A percentile compares a stretch with the other conserved stretches of the same genome.
These are phyloP conservation scores for Siniperca undulata DNA, from an alignment of 2,797 vertebrate genomes.

Conservation along the genomic window DNA sequence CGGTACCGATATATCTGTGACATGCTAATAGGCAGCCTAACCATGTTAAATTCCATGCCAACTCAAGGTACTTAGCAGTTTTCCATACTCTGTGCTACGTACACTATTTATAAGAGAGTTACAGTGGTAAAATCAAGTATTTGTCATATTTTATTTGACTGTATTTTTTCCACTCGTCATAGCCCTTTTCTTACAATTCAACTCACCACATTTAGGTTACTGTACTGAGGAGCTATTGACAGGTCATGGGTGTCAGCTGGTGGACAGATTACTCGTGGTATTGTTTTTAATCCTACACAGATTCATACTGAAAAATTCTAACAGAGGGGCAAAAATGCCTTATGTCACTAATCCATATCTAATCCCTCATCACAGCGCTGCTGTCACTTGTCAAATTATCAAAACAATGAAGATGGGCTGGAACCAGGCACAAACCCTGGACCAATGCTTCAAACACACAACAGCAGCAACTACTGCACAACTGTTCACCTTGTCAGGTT, in stretches of 20 bases:
- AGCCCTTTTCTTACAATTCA: not conserved
- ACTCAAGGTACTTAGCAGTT: too few relatives aligned
- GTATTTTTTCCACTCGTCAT: not conserved
- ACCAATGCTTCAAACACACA: not conserved
- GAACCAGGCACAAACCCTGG: not conserved
- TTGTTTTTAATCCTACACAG: constrained; percentile 75
- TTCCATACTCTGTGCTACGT: not conserved
- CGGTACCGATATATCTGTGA: too few relatives aligned
- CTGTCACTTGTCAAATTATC: constrained; percentile 66
- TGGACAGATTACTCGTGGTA: constrained; percentile 73
- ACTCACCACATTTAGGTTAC: constrained; percentile 32
- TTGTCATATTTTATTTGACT: not conserved
- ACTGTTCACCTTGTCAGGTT: constrained; percentile 27
- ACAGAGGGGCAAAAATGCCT: constrained; percentile 64
- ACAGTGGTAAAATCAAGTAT: not conserved
- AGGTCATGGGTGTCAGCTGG: constrained; percentile 69
- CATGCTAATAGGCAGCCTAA: not conserved
- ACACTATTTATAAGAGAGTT: not conserved
- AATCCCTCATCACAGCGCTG: constrained; percentile 69
- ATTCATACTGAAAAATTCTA: constrained; percentile 76
- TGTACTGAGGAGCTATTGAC: constrained; percentile 33
- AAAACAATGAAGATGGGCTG: constrained; percentile 58
- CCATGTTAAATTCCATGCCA: not conserved
- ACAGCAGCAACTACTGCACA: constrained; percentile 2
- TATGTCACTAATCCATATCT: constrained; percentile 78